phyloP scores from a whole-genome alignment of 2,888 invertebrate species.

The Brachyptera risi region DNA sequence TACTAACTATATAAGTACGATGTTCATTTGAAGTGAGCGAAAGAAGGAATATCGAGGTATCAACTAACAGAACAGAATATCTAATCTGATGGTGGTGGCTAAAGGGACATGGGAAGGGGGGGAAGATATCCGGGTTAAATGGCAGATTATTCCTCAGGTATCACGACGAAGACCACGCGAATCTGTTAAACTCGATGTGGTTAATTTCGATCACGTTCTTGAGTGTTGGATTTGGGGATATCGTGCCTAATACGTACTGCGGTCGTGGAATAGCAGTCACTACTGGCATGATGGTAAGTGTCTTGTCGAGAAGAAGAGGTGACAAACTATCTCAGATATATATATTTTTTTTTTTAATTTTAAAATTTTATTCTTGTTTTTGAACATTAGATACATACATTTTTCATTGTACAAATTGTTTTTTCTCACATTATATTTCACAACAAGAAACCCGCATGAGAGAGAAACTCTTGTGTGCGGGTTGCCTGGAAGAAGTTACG shows the following conservation, averaged over 20 bases:
- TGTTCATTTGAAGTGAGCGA: too few species aligned
- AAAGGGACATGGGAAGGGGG: background rate
- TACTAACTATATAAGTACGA: too few species aligned
- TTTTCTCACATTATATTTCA: too few species aligned
- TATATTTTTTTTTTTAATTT: too few species aligned
- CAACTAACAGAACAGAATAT: background rate
- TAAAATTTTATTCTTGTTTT: too few species aligned
- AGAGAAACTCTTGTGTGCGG: too few species aligned
- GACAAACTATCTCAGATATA: too few species aligned
- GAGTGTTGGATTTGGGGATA: constrained; percentile 99
- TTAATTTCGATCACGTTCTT: constrained; percentile 99
- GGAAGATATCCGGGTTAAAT: background rate
- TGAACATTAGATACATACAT: too few species aligned
- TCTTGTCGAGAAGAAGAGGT: too few species aligned
- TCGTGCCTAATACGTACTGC: constrained; percentile 99
- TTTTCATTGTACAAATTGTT: too few species aligned
- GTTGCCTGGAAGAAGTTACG: too few species aligned
- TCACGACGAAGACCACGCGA: constrained; percentile 98
- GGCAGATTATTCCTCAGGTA: constrained; percentile 59
- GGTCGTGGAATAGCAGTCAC: constrained; percentile 98
- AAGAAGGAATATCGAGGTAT: constrained; percentile 22
- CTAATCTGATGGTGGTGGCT: background rate
- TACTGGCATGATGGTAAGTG: constrained; percentile 98
- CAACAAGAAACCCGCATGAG: too few species aligned
- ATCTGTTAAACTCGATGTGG: constrained; percentile 99